Evolutionary conservation across 2,888 invertebrate genomes (phyloP).

Genomic region (Polyommatus icarus): DNA sequence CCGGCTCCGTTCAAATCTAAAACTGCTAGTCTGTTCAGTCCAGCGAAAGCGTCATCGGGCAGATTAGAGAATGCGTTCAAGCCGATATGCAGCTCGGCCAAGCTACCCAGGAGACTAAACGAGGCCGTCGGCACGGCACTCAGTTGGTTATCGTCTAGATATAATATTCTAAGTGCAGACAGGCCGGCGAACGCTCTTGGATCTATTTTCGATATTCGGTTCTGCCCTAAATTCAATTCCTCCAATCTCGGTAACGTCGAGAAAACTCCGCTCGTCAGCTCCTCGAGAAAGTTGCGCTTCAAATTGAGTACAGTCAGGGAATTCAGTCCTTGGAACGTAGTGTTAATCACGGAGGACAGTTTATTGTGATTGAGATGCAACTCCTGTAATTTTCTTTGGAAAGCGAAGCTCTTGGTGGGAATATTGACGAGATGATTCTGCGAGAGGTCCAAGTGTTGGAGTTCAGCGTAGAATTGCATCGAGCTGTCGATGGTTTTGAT

Average conservation of each 20-base stretch:
- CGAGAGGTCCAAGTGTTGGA: slow-evolving; percentile 91
- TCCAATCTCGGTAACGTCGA: slow-evolving; percentile 87
- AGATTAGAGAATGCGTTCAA: slow-evolving; percentile 89
- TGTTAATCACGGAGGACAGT: slow-evolving; percentile 88
- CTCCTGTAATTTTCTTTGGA: slow-evolving; percentile 90
- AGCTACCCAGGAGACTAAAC: slow-evolving; percentile 85
- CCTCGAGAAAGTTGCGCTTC: slow-evolving; percentile 90
- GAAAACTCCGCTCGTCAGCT: slow-evolving; percentile 87
- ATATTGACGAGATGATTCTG: slow-evolving; percentile 91
- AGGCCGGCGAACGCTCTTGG: slow-evolving; percentile 88
- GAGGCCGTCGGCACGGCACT: slow-evolving; percentile 87
- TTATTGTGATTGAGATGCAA: slow-evolving; percentile 92
- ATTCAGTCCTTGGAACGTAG: slow-evolving; percentile 88
- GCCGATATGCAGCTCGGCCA: slow-evolving; percentile 92
- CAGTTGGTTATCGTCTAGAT: slow-evolving; percentile 91
- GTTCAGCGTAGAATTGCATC: slow-evolving; percentile 92
- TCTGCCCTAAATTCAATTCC: slow-evolving; percentile 92
- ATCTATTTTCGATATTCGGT: slow-evolving; percentile 90
- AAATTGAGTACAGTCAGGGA: slow-evolving; percentile 90
- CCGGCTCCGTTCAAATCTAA: slow-evolving; percentile 91
- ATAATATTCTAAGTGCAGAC: slow-evolving; percentile 87
- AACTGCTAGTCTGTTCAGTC: slow-evolving; percentile 86
- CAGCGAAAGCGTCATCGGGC: slow-evolving; percentile 88
- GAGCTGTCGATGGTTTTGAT: slow-evolving; percentile 94
- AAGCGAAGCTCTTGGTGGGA: slow-evolving; percentile 88